phyloP scores from a whole-genome alignment of 1,140 invertebrate genomes.

The Forficula auricularia region DNA sequence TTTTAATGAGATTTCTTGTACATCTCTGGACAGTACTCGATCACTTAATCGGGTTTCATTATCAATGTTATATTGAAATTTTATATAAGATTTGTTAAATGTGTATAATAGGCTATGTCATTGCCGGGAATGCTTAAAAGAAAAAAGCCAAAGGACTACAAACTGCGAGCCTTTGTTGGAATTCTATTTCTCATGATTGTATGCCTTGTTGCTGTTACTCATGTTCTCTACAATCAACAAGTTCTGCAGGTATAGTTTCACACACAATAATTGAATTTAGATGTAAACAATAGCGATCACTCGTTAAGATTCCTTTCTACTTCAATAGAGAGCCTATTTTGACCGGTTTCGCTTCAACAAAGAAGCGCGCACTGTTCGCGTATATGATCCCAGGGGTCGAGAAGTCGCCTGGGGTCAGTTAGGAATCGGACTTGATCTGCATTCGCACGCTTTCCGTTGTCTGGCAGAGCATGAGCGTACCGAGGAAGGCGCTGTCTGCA shows the following conservation, averaged over 20 bases:
- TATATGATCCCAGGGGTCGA: slow-evolving; percentile 47
- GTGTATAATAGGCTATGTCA: slow-evolving; percentile 22
- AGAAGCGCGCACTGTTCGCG: slow-evolving; percentile 50
- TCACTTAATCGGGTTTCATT: no score
- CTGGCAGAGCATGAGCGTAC: slow-evolving; percentile 36
- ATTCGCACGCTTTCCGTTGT: slow-evolving; percentile 45
- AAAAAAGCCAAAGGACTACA: slow-evolving; percentile 38
- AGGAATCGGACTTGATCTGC: slow-evolving; percentile 34
- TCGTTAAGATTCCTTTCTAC: no score
- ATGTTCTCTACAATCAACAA: slow-evolving; percentile 64
- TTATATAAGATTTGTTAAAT: no score
- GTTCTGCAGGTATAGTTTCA: slow-evolving; percentile 32
- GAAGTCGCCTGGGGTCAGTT: slow-evolving; percentile 53
- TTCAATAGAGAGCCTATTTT: slow-evolving; percentile 63
- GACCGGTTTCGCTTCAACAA: slow-evolving; percentile 68
- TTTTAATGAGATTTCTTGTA: no score
- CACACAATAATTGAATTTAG: no score
- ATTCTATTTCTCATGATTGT: slow-evolving; percentile 62
- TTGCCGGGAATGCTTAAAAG: slow-evolving; percentile 32
- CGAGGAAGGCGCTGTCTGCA: slow-evolving; percentile 39
- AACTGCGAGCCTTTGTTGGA: slow-evolving; percentile 59
- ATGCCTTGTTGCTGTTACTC: slow-evolving; percentile 63
- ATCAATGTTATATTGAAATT: no score
- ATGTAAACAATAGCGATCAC: no score
- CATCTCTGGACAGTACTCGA: no score